phyloP scores from a whole-genome alignment of 2,113 vertebrate species.

The Aramus guarauna region DNA sequence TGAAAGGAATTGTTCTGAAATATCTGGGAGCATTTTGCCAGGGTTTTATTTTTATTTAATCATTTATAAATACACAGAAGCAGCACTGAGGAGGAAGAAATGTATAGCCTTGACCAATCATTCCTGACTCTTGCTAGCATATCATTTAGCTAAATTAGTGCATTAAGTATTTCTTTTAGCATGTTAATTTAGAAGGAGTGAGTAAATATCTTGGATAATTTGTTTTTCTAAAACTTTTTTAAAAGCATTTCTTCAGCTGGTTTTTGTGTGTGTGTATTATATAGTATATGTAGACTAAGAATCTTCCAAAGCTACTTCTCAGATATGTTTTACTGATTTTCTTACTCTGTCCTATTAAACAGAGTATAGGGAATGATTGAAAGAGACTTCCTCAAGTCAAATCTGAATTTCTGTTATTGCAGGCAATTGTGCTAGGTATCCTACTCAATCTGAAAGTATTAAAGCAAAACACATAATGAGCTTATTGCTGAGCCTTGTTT shows the following conservation, averaged over 20 bases:
- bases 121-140: not conserved
- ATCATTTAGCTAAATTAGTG: not conserved
- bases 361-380: not conserved
- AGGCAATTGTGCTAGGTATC: not conserved
- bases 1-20: slow-evolving; percentile 36
- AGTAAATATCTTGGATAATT: not conserved
- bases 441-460: not conserved
- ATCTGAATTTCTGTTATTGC: not conserved
- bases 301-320: not conserved
- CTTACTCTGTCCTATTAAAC: not conserved
- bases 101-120: not conserved
- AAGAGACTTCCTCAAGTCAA: not conserved
- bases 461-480: not conserved
- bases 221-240: not conserved
- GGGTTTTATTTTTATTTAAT: not conserved
- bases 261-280: not conserved
- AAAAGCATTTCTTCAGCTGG: not conserved
- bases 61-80: not conserved
- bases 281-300: not conserved
- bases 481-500: not conserved
- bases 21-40: not conserved
- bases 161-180: not conserved
- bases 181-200: not conserved
- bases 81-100: not conserved
- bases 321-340: not conserved